Conservation (phyloP, 2,888 invertebrate species). For the Antheraea yamamai region DNA sequence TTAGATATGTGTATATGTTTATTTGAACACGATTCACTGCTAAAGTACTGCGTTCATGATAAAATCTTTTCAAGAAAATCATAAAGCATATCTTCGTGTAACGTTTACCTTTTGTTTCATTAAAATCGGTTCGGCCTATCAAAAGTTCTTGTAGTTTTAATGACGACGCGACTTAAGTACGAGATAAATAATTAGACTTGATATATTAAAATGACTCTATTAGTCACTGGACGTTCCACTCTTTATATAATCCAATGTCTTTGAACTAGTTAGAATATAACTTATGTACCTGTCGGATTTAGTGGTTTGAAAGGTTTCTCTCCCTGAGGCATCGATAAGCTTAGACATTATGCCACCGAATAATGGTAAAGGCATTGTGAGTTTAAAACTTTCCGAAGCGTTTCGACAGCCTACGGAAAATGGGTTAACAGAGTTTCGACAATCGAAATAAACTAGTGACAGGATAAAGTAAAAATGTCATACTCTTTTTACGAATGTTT, state of each 20-base stretch:
- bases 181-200: too few species aligned
- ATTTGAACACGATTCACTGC: too few species aligned
- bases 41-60: too few species aligned
- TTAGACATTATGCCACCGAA: conserved; percentile 26
- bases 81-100: too few species aligned
- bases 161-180: too few species aligned
- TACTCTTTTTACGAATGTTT: neutral
- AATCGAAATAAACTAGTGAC: conserved; percentile 13
- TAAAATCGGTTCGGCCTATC: too few species aligned
- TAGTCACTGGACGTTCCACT: too few species aligned
- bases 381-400: conserved; percentile 25
- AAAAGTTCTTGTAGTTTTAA: too few species aligned
- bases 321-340: conserved; percentile 31
- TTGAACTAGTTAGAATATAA: conserved; percentile 9
- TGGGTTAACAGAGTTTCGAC: conserved; percentile 17
- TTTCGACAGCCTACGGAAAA: conserved; percentile 15
- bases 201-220: too few species aligned
- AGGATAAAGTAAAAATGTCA: neutral
- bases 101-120: too few species aligned
- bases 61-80: too few species aligned
- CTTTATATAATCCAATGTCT: neutral
- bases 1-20: too few species aligned
- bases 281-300: conserved; percentile 15
- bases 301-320: conserved; percentile 22
- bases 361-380: conserved; percentile 22